Evolutionary conservation across 2,113 vertebrate species (phyloP).

Genomic region (Pardalotus punctatus): DNA sequence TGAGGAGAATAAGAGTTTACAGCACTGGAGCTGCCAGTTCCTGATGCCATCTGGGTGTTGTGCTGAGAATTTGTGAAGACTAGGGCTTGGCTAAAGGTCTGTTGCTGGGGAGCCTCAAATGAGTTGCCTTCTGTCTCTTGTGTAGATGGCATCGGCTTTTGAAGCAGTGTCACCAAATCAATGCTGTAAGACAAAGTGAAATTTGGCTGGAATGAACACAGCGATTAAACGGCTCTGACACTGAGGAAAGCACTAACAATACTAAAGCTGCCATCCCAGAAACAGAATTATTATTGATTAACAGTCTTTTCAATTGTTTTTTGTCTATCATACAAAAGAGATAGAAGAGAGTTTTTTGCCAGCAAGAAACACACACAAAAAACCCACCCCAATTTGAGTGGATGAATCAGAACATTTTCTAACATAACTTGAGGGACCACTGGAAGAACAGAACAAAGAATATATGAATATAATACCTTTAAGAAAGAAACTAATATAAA

Average conservation of each 20-base stretch:
- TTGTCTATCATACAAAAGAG: neutral
- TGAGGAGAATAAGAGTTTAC: slow-evolving; percentile 84
- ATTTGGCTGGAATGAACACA: neutral
- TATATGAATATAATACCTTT: neutral
- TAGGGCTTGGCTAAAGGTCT: slow-evolving; percentile 88
- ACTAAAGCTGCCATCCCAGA: neutral
- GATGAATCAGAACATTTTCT: neutral
- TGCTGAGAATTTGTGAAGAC: slow-evolving; percentile 97
- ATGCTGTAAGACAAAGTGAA: slow-evolving; percentile 73
- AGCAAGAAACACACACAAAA: neutral
- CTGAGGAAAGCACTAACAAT: neutral
- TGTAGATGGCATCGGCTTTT: slow-evolving; percentile 76
- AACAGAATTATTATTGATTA: neutral
- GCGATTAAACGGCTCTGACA: neutral
- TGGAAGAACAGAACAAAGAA: neutral
- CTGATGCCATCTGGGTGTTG: slow-evolving; percentile 73
- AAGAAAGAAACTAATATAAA: neutral
- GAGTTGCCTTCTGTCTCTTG: slow-evolving; percentile 75
- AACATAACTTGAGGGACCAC: neutral
- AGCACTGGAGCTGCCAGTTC: slow-evolving; percentile 78
- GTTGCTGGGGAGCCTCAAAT: slow-evolving; percentile 79
- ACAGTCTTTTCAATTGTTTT: neutral
- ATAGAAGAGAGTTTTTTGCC: neutral
- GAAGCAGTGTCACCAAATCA: slow-evolving; percentile 83
- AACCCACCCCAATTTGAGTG: neutral